Percentiles rank a stretch among this genome's conserved stretches.
These are phyloP conservation scores for Dynastes hyllus DNA, from an alignment of 2,888 invertebrate genomes.

Conservation along the genomic window DNA sequence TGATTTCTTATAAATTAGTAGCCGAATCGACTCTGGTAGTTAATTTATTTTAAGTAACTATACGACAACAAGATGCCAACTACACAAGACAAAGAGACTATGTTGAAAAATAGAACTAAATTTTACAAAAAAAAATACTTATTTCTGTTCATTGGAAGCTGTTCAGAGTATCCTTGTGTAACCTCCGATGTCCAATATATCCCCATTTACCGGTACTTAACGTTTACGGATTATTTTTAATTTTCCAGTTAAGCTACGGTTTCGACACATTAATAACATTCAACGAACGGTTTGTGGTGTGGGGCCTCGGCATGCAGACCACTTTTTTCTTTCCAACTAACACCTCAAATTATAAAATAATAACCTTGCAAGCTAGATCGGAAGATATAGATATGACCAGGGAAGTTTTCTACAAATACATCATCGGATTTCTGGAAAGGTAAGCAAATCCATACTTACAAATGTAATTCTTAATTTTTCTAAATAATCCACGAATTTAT, in stretches of 20 bases:
- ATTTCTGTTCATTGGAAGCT: too few species aligned
- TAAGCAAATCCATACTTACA: slow-evolving; percentile 48
- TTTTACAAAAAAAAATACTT: too few species aligned
- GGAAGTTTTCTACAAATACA: slow-evolving; percentile 63
- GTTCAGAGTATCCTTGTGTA: too few species aligned
- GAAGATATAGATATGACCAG: slow-evolving; percentile 62
- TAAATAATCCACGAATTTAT: slow-evolving; percentile 17
- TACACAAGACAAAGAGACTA: too few species aligned
- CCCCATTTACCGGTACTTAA: neutral
- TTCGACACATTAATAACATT: slow-evolving; percentile 17
- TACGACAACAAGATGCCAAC: too few species aligned
- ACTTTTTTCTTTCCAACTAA: slow-evolving; percentile 64
- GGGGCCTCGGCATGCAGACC: slow-evolving; percentile 61
- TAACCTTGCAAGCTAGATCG: slow-evolving; percentile 59
- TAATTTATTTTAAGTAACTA: too few species aligned
- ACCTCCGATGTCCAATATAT: too few species aligned
- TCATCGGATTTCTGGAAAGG: slow-evolving; percentile 62
- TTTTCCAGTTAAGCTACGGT: slow-evolving; percentile 31
- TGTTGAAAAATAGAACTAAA: too few species aligned
- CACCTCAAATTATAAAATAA: slow-evolving; percentile 59
- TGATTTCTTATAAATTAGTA: too few species aligned
- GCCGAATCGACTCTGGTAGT: too few species aligned
- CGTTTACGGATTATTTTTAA: neutral
- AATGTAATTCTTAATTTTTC: neutral
- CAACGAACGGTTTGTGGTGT: slow-evolving; percentile 2